Percentiles rank a stretch among this genome's conserved stretches.
Evolutionary conservation across 2,888 invertebrate species (phyloP).

Genomic region (Hemistola chrysoprasaria): DNA sequence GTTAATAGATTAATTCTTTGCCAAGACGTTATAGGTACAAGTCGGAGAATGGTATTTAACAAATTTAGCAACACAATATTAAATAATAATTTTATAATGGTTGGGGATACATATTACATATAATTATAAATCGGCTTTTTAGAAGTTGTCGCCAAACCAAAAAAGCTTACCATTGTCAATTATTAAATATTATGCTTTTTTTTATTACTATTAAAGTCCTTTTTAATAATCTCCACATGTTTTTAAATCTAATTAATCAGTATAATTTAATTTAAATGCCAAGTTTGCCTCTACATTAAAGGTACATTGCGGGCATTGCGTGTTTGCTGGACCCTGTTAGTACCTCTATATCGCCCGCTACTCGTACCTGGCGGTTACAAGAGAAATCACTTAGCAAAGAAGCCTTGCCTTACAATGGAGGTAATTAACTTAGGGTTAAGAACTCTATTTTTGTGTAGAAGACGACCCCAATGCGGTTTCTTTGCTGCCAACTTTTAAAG

Average conservation of each 20-base stretch:
- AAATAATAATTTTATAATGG: too few relatives aligned
- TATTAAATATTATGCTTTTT: too few relatives aligned
- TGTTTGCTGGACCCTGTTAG: slow-evolving; percentile 40
- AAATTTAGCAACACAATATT: too few relatives aligned
- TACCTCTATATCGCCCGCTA: slow-evolving; percentile 30
- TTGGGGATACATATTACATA: too few relatives aligned
- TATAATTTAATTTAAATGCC: neutral
- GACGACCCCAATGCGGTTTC: slow-evolving; percentile 2
- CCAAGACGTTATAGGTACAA: slow-evolving; percentile 12
- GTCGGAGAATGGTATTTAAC: slow-evolving; percentile 16
- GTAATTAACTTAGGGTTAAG: slow-evolving; percentile 19
- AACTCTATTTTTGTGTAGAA: slow-evolving; percentile 10
- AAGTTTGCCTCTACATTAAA: slow-evolving; percentile 9
- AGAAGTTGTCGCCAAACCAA: neutral
- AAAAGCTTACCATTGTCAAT: too few relatives aligned
- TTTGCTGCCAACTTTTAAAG: neutral
- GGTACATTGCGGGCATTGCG: slow-evolving; percentile 32
- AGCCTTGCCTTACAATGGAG: slow-evolving; percentile 30
- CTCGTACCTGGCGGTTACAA: slow-evolving; percentile 43
- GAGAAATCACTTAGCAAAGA: slow-evolving; percentile 49
- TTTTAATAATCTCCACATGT: neutral
- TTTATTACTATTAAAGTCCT: too few relatives aligned
- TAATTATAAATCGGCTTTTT: too few relatives aligned
- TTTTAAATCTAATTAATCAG: neutral
- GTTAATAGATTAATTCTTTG: slow-evolving; percentile 16